These are phyloP conservation scores for Brachyalestes nurse DNA, from an alignment of 2,797 vertebrate genomes.

Conservation along the genomic window DNA sequence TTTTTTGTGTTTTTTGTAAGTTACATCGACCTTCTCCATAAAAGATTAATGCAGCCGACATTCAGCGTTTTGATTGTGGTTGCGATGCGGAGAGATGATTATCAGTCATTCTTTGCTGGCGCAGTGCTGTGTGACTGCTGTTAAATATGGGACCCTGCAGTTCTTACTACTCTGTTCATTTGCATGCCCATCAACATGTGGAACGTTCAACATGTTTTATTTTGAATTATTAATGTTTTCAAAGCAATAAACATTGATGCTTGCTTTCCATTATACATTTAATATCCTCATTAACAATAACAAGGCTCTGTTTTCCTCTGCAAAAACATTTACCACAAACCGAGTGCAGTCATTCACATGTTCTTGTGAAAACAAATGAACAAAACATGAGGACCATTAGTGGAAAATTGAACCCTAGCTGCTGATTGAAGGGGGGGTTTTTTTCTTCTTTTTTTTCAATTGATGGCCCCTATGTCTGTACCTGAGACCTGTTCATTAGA, in stretches of 20 bases:
- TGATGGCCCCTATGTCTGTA: neutral
- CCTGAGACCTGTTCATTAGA: neutral
- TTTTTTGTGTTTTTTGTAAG: neutral
- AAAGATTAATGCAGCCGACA: constrained; percentile 4
- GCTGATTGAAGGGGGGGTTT: constrained; percentile 9
- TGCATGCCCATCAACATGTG: constrained; percentile 14
- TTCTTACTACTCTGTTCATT: constrained; percentile 6
- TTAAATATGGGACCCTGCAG: neutral
- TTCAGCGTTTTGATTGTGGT: neutral
- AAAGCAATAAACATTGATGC: neutral
- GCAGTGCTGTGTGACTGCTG: neutral
- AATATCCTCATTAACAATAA: constrained; percentile 31
- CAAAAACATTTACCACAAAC: neutral
- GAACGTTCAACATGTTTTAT: constrained; percentile 17
- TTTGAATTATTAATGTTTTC: constrained; percentile 22
- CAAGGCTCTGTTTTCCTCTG: constrained; percentile 11
- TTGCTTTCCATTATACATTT: constrained; percentile 28
- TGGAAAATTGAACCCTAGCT: neutral
- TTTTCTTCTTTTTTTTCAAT: neutral
- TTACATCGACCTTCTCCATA: constrained; percentile 20
- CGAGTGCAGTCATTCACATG: constrained; percentile 1
- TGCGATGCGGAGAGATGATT: neutral
- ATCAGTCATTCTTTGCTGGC: constrained; percentile 13
- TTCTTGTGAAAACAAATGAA: neutral
- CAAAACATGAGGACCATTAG: neutral